phyloP scores from a whole-genome alignment of 2,113 vertebrate genomes.

The Neomonachus schauinslandi region DNA sequence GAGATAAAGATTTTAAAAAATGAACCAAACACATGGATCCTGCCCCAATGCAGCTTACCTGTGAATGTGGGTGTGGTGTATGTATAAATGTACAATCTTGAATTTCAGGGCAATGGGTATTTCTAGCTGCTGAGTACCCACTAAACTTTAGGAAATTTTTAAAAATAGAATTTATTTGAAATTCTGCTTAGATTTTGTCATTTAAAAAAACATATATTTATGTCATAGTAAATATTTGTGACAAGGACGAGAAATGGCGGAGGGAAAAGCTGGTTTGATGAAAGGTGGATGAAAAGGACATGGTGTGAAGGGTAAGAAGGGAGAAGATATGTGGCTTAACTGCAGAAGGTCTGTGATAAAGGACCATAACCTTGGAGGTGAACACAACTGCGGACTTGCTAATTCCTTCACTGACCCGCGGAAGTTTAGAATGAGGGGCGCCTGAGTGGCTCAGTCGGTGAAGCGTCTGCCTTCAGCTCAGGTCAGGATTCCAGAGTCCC shows the following conservation, averaged over 20 bases:
- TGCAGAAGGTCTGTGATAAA: neutral
- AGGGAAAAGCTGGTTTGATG: neutral
- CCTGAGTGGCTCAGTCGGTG: neutral
- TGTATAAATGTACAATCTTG: neutral
- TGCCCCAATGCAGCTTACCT: neutral
- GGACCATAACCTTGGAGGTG: neutral
- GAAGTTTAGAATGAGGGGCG: neutral
- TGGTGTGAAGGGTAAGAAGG: neutral
- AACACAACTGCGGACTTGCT: neutral
- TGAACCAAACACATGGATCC: neutral
- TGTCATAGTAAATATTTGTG: neutral
- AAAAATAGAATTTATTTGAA: neutral
- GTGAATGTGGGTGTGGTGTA: neutral
- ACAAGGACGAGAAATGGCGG: neutral
- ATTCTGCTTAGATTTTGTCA: neutral
- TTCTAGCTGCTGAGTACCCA: neutral
- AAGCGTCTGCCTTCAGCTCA: neutral
- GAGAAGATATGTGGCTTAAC: neutral
- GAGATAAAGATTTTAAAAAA: neutral
- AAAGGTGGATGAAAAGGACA: neutral
- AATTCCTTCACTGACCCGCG: neutral
- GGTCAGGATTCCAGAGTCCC: neutral
- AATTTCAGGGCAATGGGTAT: neutral
- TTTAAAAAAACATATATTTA: neutral
- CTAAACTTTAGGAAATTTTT: neutral